Evolutionary conservation across 2,797 vertebrate species (phyloP).

Genomic region (Ataeniobius toweri): DNA sequence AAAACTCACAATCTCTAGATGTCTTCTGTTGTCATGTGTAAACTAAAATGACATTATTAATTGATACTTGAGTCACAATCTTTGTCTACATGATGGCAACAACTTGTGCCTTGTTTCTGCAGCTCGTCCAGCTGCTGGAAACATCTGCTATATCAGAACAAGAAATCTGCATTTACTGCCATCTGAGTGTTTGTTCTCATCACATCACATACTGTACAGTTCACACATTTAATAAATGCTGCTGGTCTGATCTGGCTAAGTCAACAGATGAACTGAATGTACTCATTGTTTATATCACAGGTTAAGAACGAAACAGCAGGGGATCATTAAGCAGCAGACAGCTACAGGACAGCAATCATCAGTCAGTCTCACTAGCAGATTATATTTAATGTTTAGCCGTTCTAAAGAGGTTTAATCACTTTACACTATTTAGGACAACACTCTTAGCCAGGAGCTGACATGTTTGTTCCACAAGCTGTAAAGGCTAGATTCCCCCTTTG

Average conservation of each 20-base stretch:
- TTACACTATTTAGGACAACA: not conserved
- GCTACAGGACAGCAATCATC: not conserved
- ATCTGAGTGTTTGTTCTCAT: not conserved
- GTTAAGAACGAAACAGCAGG: not conserved
- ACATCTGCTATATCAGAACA: not conserved
- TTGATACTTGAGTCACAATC: not conserved
- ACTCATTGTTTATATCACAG: not conserved
- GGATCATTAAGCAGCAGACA: not conserved
- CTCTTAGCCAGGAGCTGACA: not conserved
- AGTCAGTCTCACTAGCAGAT: not conserved
- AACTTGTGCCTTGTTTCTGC: not conserved
- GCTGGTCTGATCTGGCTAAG: not conserved
- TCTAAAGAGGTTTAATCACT: not conserved
- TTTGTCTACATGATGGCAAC: not conserved
- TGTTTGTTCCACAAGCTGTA: constrained; percentile 26
- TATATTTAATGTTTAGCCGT: not conserved
- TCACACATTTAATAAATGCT: not conserved
- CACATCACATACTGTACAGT: not conserved
- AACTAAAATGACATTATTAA: not conserved
- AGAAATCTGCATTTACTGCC: not conserved
- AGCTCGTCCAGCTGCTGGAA: constrained; percentile 13
- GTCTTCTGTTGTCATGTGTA: not conserved
- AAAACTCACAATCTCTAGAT: not conserved
- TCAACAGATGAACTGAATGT: not conserved
- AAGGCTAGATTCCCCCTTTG: constrained; percentile 8